Evolutionary conservation across 2,113 vertebrate genomes (phyloP).

Genomic region (Limanda limanda): DNA sequence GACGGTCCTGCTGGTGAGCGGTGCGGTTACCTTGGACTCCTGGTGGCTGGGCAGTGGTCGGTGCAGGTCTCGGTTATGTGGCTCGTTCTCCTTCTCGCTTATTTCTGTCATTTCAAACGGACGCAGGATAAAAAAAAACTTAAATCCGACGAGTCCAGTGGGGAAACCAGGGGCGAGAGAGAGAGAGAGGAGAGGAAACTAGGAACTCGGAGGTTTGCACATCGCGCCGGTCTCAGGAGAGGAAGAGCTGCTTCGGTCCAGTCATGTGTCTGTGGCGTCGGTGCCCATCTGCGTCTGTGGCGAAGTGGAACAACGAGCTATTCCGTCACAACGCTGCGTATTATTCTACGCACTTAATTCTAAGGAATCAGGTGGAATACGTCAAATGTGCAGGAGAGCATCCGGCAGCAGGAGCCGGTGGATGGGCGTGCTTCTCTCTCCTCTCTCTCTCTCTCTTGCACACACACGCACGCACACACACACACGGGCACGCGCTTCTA

Average conservation of each 20-base stretch:
- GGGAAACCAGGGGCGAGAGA: not conserved
- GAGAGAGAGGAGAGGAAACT: not conserved
- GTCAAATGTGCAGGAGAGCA: not conserved
- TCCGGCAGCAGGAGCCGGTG: not conserved
- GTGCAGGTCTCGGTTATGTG: constrained; percentile 81
- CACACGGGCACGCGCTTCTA: constrained; percentile 51
- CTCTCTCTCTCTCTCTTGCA: not conserved
- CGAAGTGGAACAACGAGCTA: too few relatives aligned
- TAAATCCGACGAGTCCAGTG: constrained; percentile 6
- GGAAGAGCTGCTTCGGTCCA: not conserved
- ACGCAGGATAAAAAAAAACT: not conserved
- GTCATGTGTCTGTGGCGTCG: not conserved
- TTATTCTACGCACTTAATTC: not conserved
- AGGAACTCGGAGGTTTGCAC: constrained; percentile 16
- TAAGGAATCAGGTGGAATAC: not conserved
- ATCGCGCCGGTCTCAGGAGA: constrained; percentile 35
- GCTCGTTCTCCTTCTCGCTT: constrained; percentile 88
- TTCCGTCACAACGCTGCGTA: not conserved
- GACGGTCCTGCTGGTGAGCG: not conserved
- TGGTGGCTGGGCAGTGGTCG: constrained; percentile 74
- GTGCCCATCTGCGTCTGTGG: not conserved
- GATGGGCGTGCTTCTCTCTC: constrained; percentile 8
- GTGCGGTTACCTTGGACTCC: constrained; percentile 85
- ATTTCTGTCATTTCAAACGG: constrained; percentile 85
- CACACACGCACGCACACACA: constrained; percentile 9